Evolutionary conservation across 2,888 invertebrate genomes (phyloP), one percentile per base, ranked within the genome.

Genomic region (Ormia ochracea): DNA sequence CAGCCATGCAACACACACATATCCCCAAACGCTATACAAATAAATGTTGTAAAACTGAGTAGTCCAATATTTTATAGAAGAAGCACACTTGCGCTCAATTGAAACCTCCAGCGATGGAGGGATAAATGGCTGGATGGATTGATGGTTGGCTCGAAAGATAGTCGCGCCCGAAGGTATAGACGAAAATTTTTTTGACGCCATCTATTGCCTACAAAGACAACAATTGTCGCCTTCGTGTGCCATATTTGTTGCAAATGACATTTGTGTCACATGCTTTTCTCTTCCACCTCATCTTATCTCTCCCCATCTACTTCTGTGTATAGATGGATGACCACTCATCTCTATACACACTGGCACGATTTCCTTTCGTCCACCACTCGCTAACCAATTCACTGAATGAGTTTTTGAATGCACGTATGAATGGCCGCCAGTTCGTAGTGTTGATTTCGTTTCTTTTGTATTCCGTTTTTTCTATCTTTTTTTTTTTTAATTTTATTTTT

Each of bases 161-260:
- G 19, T 68, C 61, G 76, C 80, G 76, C 56, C 76, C 68, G 52
- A 52, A 70, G 72, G 41, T 68, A 77, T 68, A 76, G 80, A 76
- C 80, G 80, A 72, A 72, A 58, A 68, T 68, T 72, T 73, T 75
- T 73, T 76, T 80, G 80, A 80, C 80, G 80, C 80, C 80, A 76
- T 80, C 80, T 80, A 76, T 73, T 72, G 80, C 58, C 75, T 73
- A 38, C 56, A 72, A 80, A 76, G 85, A 86, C 86, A 84, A 86
- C 86, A 86, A 87, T 86, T 86, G 86, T 86, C 86, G 86, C 86
- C 86, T 86, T 82, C 82, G 81, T 85, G 84, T 85, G 84, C 86
- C 86, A 86, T 86, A 86, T 86, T 86, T 86, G 87, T 79, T 83
- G 76, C 82, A 76, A 50, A 38, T 75, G 78, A 74, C 78, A 81